These are phyloP conservation scores for Hippopotamus amphibius DNA, from an alignment of 2,113 vertebrate species.

Conservation along the genomic window DNA sequence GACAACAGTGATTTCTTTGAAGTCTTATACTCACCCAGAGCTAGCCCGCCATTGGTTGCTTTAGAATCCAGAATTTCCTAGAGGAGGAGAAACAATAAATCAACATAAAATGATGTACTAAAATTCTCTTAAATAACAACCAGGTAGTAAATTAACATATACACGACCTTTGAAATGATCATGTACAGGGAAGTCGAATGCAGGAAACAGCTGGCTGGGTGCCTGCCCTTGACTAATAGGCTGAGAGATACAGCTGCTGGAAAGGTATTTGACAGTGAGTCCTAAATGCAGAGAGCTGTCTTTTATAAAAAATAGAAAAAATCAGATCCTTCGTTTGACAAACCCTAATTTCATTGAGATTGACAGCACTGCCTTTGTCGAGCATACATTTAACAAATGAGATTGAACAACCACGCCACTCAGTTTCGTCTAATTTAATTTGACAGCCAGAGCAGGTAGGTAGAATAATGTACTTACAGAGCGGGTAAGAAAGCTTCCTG, in stretches of 20 bases:
- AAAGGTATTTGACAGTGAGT: constrained; percentile 58
- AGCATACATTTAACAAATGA: constrained; percentile 77
- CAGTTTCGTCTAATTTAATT: constrained; percentile 74
- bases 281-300: constrained; percentile 66
- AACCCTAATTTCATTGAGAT: constrained; percentile 77
- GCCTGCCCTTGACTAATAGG: constrained; percentile 68
- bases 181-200: constrained; percentile 22
- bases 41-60: background rate
- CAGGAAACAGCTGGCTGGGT: constrained; percentile 64
- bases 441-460: constrained; percentile 77
- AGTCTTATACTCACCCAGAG: constrained; percentile 32
- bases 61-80: constrained; percentile 58
- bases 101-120: constrained; percentile 76
- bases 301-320: constrained; percentile 32
- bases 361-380: constrained; percentile 72
- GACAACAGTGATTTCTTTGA: constrained; percentile 70
- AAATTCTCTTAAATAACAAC: constrained; percentile 78
- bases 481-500: background rate
- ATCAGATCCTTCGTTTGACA: constrained; percentile 69
- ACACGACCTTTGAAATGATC: constrained; percentile 77
- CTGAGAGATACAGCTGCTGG: constrained; percentile 50
- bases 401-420: constrained; percentile 66
- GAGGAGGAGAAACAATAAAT: constrained; percentile 72
- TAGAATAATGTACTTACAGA: constrained; percentile 61
- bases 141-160: constrained; percentile 80